Evolutionary conservation across 2,113 vertebrate species (phyloP), one percentile per base, ranked within the genome.

Genomic region (Aviceda subcristata): DNA sequence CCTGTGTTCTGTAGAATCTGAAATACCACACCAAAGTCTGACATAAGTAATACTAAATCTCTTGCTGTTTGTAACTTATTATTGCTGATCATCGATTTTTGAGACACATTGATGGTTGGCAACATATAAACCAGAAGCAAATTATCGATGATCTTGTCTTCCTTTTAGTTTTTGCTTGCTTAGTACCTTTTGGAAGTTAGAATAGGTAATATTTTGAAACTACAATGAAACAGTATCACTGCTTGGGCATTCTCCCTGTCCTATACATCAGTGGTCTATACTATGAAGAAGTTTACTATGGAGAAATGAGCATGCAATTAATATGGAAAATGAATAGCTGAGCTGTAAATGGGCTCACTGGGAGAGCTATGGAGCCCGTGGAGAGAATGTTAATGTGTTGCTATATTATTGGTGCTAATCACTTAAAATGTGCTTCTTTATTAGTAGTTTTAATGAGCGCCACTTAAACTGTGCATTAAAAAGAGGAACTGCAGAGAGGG

Each of bases 391-490:
- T 98, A 97, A 97, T 97, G 97, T 96, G 97, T 77, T 93, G 97
- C 96, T 82, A 64, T 87, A 72, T 97, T 97, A 97, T 96, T 95
- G 97, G 98, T 96, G 95, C 98, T 98, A 97, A 98, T 98, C 98
- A 97, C 97, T 97, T 97, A 95, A 97, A 98, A 97, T 96, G 94
- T 73, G 95, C 50, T 97, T 91, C 98, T 98, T 98, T 98, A 98
- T 98, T 98, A 98, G 98, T 94, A 46, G 97, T 96, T 96, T 96
- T 98, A 98, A 98, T 97, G 98, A 98, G 98, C 98, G 97, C 97
- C 97, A 98, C 98, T 98, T 98, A 97, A 96, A 97, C 90, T 88
- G 96, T 86, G 97, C 98, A 97, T 98, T 98, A 98, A 97, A 93
- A 97, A 97, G 98, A 97, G 96, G 94, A 94, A 97, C 94, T 95